Base-by-base conservation (phyloP, 2,797 vertebrate species). In the Myotis planiceps region DNA sequence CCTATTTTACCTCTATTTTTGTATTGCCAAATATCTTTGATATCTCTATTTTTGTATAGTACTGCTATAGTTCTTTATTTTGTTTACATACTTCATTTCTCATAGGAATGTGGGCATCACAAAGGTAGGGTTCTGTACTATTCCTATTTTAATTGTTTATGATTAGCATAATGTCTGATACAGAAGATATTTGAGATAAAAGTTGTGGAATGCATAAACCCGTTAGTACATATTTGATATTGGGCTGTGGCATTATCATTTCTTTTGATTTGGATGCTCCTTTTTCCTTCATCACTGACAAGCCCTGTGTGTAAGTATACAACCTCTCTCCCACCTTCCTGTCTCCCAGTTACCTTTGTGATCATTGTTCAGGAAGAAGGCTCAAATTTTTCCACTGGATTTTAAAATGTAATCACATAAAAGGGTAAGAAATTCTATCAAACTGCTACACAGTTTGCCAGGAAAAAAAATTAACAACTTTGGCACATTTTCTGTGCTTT, bases 381-480 rank as follows among this genome's bases (percentile, higher is more conserved):
- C 15, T 85, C 34, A 60, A 47, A 37, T 34, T 68, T 13, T 49
- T 51, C 1, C 12, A 19, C 51, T 80, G 47, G 65, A 78, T 71
- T 80, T 96, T 68, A 84, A 37, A 63, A 76, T 53, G 3, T 32
- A 88, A 82, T 87, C 39, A 34, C 1, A 0, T 42, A 49, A 90
- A 94, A 89, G 32, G 18, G 32, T 47, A 74, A 42, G 37, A 51
- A 94, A 92, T 90, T 80, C 63, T 86, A 86, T 74, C 75, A 84
- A 71, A 55, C 12, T 29, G 0, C 37, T 94, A 4, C 18, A 27
- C 13, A 51, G 34, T 88, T 68, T 92, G 51, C 51, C 69, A 91
- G 51, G 12, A 80, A 78, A 78, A 78, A 49, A 42, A 75, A 68
- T 75, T 25, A 83, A 91, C 27, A 87, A 65, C 6, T 27, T 8